Evolutionary conservation across 2,888 invertebrate genomes (phyloP).

Genomic region (Mesorhabditis spiculigera): DNA sequence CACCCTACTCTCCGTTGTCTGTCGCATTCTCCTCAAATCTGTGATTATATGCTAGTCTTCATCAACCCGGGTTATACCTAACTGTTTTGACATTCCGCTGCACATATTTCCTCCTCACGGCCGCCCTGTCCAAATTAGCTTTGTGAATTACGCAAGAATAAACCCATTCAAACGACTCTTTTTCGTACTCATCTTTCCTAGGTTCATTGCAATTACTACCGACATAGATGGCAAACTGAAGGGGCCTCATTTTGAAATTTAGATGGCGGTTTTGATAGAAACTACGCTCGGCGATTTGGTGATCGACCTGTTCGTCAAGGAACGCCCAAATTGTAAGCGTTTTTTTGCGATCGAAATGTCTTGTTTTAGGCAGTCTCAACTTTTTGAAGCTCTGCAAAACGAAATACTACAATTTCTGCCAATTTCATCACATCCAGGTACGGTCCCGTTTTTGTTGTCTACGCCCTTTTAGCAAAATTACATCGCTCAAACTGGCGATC

Average conservation of each 20-base stretch:
- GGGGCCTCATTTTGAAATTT: not conserved
- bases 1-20: no score
- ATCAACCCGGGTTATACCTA: no score
- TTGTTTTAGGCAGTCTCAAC: conserved; percentile 74
- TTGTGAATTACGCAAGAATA: no score
- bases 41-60: no score
- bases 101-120: no score
- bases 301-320: conserved; percentile 82
- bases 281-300: conserved; percentile 93
- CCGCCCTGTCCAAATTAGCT: no score
- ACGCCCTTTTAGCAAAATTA: conserved; percentile 71
- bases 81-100: no score
- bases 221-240: no score
- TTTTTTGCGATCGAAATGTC: conserved; percentile 7
- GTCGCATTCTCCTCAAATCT: no score
- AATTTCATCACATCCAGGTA: conserved; percentile 84
- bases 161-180: no score
- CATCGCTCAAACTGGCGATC: conserved; percentile 96
- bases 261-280: conserved; percentile 93
- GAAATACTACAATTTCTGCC: conserved; percentile 92
- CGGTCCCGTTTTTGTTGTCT: not conserved
- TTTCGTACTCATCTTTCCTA: no score
- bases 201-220: no score
- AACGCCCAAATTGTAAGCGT: conserved; percentile 67
- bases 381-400: conserved; percentile 94